phyloP scores from a whole-genome alignment of 2,113 vertebrate genomes.

The Bufo bufo region DNA sequence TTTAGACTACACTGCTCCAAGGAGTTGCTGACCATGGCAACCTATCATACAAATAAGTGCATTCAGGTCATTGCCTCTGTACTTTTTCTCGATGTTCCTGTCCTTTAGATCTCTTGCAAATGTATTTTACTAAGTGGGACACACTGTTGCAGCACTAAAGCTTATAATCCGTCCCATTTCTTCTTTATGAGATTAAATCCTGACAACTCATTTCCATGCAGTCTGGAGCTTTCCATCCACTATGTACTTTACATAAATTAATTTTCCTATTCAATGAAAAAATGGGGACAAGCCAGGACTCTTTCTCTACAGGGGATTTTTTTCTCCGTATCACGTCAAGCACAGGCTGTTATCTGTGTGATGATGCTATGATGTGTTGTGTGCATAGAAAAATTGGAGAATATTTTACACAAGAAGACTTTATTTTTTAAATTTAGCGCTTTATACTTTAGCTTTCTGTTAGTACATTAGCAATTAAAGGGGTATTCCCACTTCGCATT shows the following conservation, averaged over 20 bases:
- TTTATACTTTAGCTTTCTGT: background rate
- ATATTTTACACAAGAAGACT: background rate
- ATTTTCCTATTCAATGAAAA: constrained; percentile 50
- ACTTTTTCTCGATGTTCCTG: background rate
- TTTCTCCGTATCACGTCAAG: background rate
- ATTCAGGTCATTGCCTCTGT: constrained; percentile 1
- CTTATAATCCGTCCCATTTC: constrained; percentile 55
- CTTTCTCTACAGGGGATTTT: constrained; percentile 16
- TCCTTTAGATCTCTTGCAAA: constrained; percentile 10
- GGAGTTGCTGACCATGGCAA: constrained; percentile 16
- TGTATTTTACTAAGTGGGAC: constrained; percentile 54
- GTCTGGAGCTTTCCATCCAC: constrained; percentile 53
- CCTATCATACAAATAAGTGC: background rate
- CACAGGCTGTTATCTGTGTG: background rate
- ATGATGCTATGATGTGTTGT: background rate
- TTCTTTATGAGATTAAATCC: constrained; percentile 56
- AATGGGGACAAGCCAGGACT: constrained; percentile 43
- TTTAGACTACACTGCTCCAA: background rate
- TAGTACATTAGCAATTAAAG: too few relatives aligned
- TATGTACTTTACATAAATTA: constrained; percentile 56
- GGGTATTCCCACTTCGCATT: too few relatives aligned
- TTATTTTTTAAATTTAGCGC: background rate
- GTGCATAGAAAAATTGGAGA: background rate
- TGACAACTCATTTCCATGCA: constrained; percentile 56
- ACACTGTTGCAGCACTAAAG: constrained; percentile 41